phyloP scores from a whole-genome alignment of 2,888 invertebrate species.

The Autographa gamma region DNA sequence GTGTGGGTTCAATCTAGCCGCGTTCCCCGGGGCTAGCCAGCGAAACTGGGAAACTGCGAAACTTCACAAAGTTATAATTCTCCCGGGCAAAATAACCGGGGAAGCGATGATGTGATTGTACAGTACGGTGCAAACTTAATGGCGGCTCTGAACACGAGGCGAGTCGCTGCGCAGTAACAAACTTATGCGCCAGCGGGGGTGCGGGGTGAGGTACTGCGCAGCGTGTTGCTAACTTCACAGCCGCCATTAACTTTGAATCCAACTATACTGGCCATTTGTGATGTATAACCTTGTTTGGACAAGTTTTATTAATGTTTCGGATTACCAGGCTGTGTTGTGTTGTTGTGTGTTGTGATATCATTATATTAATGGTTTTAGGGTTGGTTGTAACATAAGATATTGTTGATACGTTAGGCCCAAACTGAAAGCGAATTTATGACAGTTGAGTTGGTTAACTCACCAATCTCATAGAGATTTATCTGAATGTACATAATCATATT shows the following conservation, averaged over 20 bases:
- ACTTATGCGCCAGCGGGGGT: no score
- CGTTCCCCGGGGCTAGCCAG: conserved; percentile 27
- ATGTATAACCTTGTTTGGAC: conserved; percentile 14
- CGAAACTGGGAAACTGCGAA: conserved; percentile 39
- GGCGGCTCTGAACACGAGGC: no score
- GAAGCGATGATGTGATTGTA: conserved; percentile 42
- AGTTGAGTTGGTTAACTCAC: no score
- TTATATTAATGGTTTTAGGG: not conserved
- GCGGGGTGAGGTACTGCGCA: no score
- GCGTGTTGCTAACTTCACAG: no score
- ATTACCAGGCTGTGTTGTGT: conserved; percentile 16
- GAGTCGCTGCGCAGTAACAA: no score
- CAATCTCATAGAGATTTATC: no score
- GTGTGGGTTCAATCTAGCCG: conserved; percentile 30
- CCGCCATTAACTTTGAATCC: no score
- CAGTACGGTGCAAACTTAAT: no score
- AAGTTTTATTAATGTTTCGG: conserved; percentile 31
- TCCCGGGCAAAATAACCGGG: conserved; percentile 40
- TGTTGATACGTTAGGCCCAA: no score
- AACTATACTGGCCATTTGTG: conserved; percentile 21
- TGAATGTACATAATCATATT: no score
- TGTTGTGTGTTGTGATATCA: not conserved
- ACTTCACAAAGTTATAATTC: conserved; percentile 45
- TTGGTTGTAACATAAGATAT: not conserved
- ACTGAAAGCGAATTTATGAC: no score